phyloP scores from a whole-genome alignment of 2,888 invertebrate genomes.

The Xylophagus ater region DNA sequence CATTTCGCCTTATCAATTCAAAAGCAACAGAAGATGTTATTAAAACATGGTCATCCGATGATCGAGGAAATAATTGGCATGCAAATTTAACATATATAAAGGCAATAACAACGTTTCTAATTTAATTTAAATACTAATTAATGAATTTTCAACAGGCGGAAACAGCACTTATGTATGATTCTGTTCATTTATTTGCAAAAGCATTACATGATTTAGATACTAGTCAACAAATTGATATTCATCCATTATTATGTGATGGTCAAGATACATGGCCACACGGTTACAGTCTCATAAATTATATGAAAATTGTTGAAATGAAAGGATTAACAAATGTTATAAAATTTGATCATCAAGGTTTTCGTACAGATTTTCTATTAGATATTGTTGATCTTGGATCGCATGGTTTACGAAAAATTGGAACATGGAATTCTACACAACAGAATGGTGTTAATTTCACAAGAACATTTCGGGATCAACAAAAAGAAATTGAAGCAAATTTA shows the following conservation, averaged over 20 bases:
- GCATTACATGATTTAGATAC: constrained; percentile 84
- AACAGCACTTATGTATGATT: constrained; percentile 93
- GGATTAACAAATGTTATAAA: constrained; percentile 89
- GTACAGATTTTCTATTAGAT: constrained; percentile 83
- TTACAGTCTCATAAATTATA: constrained; percentile 88
- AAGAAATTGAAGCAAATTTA: constrained; percentile 77
- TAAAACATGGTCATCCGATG: constrained; percentile 68
- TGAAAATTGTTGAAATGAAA: constrained; percentile 91
- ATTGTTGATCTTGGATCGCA: constrained; percentile 80
- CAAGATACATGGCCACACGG: constrained; percentile 91
- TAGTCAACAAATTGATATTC: constrained; percentile 79
- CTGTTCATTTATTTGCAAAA: constrained; percentile 86
- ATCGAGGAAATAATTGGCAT: constrained; percentile 50
- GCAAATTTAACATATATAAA: constrained; percentile 37
- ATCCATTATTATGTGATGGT: constrained; percentile 76
- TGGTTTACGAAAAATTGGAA: constrained; percentile 74
- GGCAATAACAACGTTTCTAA: constrained; percentile 34
- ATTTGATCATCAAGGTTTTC: constrained; percentile 88
- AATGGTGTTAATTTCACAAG: constrained; percentile 80
- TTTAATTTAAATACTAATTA: neutral
- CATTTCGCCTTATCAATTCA: constrained; percentile 80
- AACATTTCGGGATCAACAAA: constrained; percentile 73
- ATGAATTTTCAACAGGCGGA: no score
- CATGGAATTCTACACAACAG: constrained; percentile 65
- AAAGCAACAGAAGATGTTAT: constrained; percentile 68